A percentile compares a stretch with the other conserved stretches of the same genome.
These are phyloP conservation scores for Rhabdomys dilectus DNA, from an alignment of 2,113 vertebrate genomes.

Conservation along the genomic window DNA sequence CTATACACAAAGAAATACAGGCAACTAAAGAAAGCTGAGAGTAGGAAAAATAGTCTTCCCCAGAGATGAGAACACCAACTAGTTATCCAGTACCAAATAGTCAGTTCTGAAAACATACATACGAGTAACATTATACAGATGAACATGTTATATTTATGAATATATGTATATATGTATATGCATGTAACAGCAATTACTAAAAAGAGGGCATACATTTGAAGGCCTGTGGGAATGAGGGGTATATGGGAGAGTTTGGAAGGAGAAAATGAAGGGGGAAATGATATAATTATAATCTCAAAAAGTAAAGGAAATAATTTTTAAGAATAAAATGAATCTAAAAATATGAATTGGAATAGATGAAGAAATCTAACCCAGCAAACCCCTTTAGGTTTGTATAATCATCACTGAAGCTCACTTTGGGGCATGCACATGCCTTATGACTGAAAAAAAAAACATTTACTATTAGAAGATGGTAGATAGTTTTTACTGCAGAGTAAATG, in stretches of 20 bases:
- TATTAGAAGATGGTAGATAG: neutral
- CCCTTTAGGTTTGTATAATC: neutral
- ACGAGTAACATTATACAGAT: neutral
- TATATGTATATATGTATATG: neutral
- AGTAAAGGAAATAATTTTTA: neutral
- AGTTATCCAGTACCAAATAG: neutral
- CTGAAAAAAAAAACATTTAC: slow-evolving; percentile 11
- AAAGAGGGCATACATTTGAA: neutral
- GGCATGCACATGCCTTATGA: neutral
- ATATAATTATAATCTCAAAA: neutral
- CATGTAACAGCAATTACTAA: neutral
- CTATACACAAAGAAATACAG: neutral
- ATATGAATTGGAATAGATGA: neutral
- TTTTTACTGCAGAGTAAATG: neutral
- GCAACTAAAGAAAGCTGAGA: neutral
- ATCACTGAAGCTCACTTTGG: neutral
- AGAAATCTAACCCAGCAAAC: neutral
- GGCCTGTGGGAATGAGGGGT: too few relatives aligned
- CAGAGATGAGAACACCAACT: neutral
- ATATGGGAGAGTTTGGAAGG: neutral
- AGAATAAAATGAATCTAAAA: neutral
- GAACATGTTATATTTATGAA: neutral
- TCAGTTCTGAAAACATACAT: neutral
- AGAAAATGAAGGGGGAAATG: neutral
- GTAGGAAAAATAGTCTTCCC: neutral